A percentile compares a stretch with the other conserved stretches of the same genome.
Evolutionary conservation across 2,113 vertebrate genomes (phyloP).

Genomic region (Phylloscopus trochilus): DNA sequence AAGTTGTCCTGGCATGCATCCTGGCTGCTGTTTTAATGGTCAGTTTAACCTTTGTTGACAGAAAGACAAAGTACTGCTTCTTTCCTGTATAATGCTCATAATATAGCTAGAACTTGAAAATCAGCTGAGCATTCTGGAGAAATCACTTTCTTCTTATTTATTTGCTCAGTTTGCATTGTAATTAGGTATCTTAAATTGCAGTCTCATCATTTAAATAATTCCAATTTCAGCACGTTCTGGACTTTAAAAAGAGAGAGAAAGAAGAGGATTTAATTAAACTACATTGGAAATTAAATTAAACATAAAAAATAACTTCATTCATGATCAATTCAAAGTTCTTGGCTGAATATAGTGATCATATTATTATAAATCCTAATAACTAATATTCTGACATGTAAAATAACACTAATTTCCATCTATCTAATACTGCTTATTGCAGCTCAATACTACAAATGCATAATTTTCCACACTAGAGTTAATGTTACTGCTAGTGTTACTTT

Average conservation of each 20-base stretch:
- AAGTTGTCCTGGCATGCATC: neutral
- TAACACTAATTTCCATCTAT: neutral
- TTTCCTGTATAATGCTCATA: conserved; percentile 7
- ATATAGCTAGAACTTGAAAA: neutral
- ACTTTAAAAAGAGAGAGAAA: neutral
- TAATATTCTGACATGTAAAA: neutral
- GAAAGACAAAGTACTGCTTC: conserved; percentile 17
- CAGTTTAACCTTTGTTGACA: conserved; percentile 47
- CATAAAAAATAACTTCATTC: neutral
- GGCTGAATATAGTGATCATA: neutral
- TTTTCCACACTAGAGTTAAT: neutral
- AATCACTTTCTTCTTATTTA: conserved; percentile 4
- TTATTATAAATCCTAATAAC: neutral
- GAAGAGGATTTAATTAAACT: neutral
- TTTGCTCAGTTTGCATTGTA: neutral
- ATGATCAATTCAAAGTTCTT: neutral
- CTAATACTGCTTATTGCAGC: neutral
- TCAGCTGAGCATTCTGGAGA: neutral
- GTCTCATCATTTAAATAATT: neutral
- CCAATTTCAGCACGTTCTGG: neutral
- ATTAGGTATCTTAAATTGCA: neutral
- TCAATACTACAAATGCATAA: neutral
- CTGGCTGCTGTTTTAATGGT: neutral
- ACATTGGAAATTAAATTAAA: neutral
- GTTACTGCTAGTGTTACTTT: neutral